Base-by-base conservation (phyloP, 2,113 vertebrate genomes). In the Siniperca chuatsi region DNA sequence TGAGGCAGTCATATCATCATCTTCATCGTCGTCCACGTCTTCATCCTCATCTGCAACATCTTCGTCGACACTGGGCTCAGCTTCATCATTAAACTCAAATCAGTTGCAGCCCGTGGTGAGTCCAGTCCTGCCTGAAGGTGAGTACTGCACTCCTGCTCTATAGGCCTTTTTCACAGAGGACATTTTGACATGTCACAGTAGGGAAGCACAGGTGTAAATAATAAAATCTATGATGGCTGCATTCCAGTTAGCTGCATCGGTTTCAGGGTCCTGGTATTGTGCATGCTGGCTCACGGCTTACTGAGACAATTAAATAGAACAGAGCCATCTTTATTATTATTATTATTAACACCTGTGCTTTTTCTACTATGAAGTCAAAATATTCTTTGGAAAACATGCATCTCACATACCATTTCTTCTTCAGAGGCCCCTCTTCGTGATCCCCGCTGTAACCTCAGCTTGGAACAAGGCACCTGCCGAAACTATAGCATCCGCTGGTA, bases 401-500 rank as follows among this genome's bases (percentile, higher is more conserved):
- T 79, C 23, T 87, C 40, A 72, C 33, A 29, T 18, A 58, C 4
- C 2, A 12, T 86, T 79, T 87, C 62, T 89, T 86, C 83, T 73
- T 65, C 87, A 97, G 96, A 90, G 65, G 87, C 89, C 21, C 40
- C 5, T 42, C 21, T 4, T 54, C 40, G 80, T 29, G 91, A 93
- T 60, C 75, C 92, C 0, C 93, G 85, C 61, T 97, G 95, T 93
- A 88, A 77, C 61, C 89, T 96, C 42, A 88, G 13, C 65, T 91
- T 97, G 85, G 94, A 96, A 37, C 96, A 97, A 93, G 96, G 97
- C 37, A 75, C 95, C 6, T 97, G 97, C 72, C 90, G 96, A 83
- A 87, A 94, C 4, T 98, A 97, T 33, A 84, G 81, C 25, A 96
- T 97, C 85, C 91, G 92, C 78, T 97, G 96, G 96, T 97, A 97